A percentile compares a stretch with the other conserved stretches of the same genome.
Evolutionary conservation across 2,888 invertebrate genomes (phyloP).

Genomic region (Phrixothrix hirtus): DNA sequence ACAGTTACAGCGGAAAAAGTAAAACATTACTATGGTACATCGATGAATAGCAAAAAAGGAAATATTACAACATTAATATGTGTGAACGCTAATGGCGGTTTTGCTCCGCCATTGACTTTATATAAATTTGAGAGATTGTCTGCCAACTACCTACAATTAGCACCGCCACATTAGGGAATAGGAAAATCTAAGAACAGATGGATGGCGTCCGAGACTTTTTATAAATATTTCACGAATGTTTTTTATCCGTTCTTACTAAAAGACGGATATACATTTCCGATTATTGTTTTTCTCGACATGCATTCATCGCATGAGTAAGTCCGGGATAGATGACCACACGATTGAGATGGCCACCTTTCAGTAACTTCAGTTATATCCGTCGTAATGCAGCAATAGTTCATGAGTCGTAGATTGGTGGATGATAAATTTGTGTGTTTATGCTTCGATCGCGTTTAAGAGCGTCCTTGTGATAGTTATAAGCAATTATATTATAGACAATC

Average conservation of each 20-base stretch:
- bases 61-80: conserved; percentile 1
- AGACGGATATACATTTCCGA: no score
- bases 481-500: no score
- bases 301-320: neutral
- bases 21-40: neutral
- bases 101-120: neutral
- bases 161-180: neutral
- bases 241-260: no score
- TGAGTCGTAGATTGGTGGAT: no score
- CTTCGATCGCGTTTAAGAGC: no score
- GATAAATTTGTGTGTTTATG: no score
- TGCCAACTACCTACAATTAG: neutral
- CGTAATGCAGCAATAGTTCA: no score
- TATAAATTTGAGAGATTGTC: neutral
- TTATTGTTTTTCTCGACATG: neutral
- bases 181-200: neutral
- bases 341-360: no score
- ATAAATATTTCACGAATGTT: neutral
- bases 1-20: neutral
- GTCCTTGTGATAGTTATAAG: no score
- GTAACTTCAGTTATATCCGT: no score
- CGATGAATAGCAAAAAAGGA: neutral
- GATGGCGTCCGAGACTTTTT: neutral
- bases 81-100: neutral
- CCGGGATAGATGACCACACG: no score